Evolutionary conservation across 2,113 vertebrate species (phyloP), one percentile per base, ranked within the genome.

Genomic region (Zosterops japonicus): DNA sequence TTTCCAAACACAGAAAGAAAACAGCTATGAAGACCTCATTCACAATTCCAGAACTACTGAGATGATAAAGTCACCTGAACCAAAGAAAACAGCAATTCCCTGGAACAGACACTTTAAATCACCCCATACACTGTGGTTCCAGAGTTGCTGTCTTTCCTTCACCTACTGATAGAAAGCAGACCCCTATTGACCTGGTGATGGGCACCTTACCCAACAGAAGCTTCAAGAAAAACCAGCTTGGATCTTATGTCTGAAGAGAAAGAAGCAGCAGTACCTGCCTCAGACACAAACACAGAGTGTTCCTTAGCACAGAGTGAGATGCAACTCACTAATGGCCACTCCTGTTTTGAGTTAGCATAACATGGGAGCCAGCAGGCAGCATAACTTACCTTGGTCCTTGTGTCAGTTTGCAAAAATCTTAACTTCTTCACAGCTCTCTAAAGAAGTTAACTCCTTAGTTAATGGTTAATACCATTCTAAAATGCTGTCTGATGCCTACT

Each of bases 131-230:
- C 1, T 9, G 5, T 12, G 4, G 31, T 0, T 70, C 33, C 50
- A 47, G 11, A 74, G 20, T 21, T 61, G 23, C 47, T 50, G 22
- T 5, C 28, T 57, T 39, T 25, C 49, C 33, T 76, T 67, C 36
- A 75, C 46, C 14, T 69, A 63, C 5, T 12, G 15, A 39, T 0
- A 42, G 49, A 69, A 60, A 70, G 46, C 24, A 94, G n/a, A 24
- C 0, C 4, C 3, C 12, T 21, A 8, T 1, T 9, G 72, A 19
- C 46, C 31, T 27, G 9, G 18, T 41, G 53, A 67, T 0, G 0
- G 19, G 20, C 64, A 71, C 77, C 31, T 67, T 70, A 59, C 9
- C 9, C 47, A 50, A 77, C 5, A 65, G 27, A 14, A 70, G 35
- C 47, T 50, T 64, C 27, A 61, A 28, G n/a, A 65, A 65, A 72